A percentile compares a stretch with the other conserved stretches of the same genome.
Evolutionary conservation across 2,797 vertebrate species (phyloP).

Genomic region (Sebastes taczanowskii): DNA sequence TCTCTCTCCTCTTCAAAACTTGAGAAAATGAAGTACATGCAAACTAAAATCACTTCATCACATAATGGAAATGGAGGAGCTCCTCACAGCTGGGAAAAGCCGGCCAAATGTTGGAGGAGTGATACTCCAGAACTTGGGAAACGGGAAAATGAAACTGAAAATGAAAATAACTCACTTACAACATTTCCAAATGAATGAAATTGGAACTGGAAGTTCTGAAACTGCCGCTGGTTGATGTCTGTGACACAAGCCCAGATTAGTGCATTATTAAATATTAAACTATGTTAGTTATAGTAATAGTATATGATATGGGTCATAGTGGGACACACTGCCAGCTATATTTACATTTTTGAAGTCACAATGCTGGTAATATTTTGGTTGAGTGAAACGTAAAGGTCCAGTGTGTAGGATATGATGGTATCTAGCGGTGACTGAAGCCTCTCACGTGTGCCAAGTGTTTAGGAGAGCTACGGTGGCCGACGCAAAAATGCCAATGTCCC

Average conservation of each 20-base stretch:
- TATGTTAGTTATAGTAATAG: not conserved
- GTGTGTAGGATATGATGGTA: fast-evolving
- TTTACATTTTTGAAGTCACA: not conserved
- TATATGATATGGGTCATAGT: not conserved
- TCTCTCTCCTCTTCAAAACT: not conserved
- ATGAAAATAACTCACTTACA: not conserved
- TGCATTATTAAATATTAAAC: not conserved
- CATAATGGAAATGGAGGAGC: slow-evolving; percentile 2
- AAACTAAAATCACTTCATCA: not conserved
- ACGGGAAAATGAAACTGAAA: not conserved
- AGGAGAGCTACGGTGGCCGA: no score
- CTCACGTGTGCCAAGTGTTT: fast-evolving
- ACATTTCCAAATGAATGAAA: not conserved
- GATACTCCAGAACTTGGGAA: not conserved
- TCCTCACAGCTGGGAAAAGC: not conserved
- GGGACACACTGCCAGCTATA: not conserved
- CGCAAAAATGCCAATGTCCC: no score
- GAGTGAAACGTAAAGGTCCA: not conserved
- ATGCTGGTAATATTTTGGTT: not conserved
- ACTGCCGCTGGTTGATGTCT: not conserved
- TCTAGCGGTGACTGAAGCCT: no score
- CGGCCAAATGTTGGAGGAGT: not conserved
- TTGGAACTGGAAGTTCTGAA: no score
- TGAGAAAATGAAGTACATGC: not conserved
- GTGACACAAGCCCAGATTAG: not conserved